Evolutionary conservation across 2,113 vertebrate genomes (phyloP), one percentile per base, ranked within the genome.

Genomic region (Poeciliopsis turrubarensis): DNA sequence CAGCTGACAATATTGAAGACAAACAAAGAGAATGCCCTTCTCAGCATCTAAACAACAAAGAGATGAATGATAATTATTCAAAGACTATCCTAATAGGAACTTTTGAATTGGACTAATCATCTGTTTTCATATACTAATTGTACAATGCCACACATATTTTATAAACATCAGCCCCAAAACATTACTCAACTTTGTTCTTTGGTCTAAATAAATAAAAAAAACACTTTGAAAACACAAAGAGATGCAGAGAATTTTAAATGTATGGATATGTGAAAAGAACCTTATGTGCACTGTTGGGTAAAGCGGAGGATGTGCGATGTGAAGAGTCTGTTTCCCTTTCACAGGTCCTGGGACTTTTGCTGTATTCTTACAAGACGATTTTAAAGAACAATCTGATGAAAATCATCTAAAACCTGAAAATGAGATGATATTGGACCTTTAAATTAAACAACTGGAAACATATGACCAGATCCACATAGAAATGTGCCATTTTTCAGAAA

Each of bases 1-100:
- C 65, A 81, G 39, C 80, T 72, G 31, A 62, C 29, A 68, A 84
- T 78, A 66, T 67, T 62, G 69, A 78, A 80, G 80, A n/a, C 22
- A 57, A 57, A 57, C 51, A 57, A 47, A 25, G 51, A 57, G 15
- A 54, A 11, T 57, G 51, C 22, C 25, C 25, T n/a, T 7, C 51
- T 7, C 14, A 47, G 44, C 44, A 47, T 47, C 44, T 5, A 13
- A 17, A 62, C 9, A 29, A 15, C 26, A 62, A 29, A 26, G 15
- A 29, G 15, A 62, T 4, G 13, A 26, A 7, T 31, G 19, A 63
- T 31, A 57, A 25, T 57, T 57, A 57, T n/a, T 57, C 17, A 47
- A 47, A 47, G 44, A 22, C 22, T 57, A 2, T 57, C 51, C 22
- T 19, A 11, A n/a, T 10, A n/a, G 51, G 51, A 57, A 57, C 51